Evolutionary conservation across 2,888 invertebrate genomes (phyloP), one percentile per base, ranked within the genome.

Genomic region (Graphium colonna): DNA sequence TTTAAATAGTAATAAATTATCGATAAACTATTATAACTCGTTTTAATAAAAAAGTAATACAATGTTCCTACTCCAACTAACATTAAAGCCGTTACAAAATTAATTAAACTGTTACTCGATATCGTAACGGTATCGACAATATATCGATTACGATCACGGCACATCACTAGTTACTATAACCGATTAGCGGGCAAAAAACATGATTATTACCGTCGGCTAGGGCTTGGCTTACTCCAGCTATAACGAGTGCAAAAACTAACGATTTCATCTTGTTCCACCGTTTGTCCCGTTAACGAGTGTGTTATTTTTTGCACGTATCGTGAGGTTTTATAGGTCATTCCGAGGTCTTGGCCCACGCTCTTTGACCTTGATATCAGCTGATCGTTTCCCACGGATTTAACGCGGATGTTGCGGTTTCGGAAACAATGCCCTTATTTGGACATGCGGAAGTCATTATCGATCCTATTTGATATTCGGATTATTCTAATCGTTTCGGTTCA

Each of bases 331-430:
- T 88, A 88, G 79, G 72, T 76, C 72, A 74, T 48, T 52, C 56
- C 81, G 83, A 88, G 87, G 87, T 68, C 84, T 62, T 64, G 72
- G 76, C 84, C 84, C 82, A 85, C 83, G 70, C 77, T 49, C 52
- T 45, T 43, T 60, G 67, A 64, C 72, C 70, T 77, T 75, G 72
- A 69, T 42, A 33, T 16, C 16, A n/a, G 26, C 33, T 12, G 40
- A 36, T 8, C 28, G 8, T 49, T 49, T 50, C 44, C 49, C 33
- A n/a, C 39, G 49, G 49, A 55, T 33, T 28, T 40, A 26, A 21
- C 16, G 15, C n/a, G 31, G 13, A 15, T 3, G 21, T 60, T 61
- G 56, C 47, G 40, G 60, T 61, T 62, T 68, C 58, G 66, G 62
- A 67, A 64, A 65, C 65, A 69, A 70, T 68, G 60, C 61, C 55